These are phyloP conservation scores for Chrysodeixis includens DNA, from an alignment of 2,888 invertebrate species.

Conservation along the genomic window DNA sequence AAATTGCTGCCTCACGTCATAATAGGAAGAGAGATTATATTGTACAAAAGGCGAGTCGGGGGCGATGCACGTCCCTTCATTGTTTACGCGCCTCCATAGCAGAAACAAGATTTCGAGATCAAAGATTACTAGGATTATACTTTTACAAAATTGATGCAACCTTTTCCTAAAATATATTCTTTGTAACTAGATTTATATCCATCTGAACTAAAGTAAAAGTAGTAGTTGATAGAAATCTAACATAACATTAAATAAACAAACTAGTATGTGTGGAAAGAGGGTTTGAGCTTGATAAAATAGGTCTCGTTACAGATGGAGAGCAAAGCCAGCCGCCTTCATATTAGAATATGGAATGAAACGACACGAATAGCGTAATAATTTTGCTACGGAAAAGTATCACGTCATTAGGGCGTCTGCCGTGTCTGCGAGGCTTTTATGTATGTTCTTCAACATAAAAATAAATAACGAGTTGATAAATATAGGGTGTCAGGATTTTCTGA, in stretches of 20 bases:
- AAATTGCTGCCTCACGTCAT: constrained; percentile 39
- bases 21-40: constrained; percentile 39
- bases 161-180: constrained; percentile 58
- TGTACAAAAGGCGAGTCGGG: constrained; percentile 42
- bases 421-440: constrained; percentile 5
- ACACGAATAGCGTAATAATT: constrained; percentile 24
- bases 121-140: constrained; percentile 71
- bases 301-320: constrained; percentile 35
- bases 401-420: constrained; percentile 13
- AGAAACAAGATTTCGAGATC: constrained; percentile 67
- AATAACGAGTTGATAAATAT: constrained; percentile 1
- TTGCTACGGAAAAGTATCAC: constrained; percentile 13
- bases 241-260: constrained; percentile 31
- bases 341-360: constrained; percentile 43
- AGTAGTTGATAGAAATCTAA: constrained; percentile 32
- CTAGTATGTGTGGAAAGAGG: constrained; percentile 24
- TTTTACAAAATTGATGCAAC: constrained; percentile 79
- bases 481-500: not conserved
- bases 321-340: constrained; percentile 26
- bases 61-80: constrained; percentile 50
- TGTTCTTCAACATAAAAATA: constrained; percentile 9
- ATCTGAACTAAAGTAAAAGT: constrained; percentile 55
- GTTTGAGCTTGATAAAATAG: constrained; percentile 42
- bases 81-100: constrained; percentile 62
- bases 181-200: constrained; percentile 58